Base-by-base conservation (phyloP, 2,888 invertebrate species). In the Abrostola tripartita region DNA sequence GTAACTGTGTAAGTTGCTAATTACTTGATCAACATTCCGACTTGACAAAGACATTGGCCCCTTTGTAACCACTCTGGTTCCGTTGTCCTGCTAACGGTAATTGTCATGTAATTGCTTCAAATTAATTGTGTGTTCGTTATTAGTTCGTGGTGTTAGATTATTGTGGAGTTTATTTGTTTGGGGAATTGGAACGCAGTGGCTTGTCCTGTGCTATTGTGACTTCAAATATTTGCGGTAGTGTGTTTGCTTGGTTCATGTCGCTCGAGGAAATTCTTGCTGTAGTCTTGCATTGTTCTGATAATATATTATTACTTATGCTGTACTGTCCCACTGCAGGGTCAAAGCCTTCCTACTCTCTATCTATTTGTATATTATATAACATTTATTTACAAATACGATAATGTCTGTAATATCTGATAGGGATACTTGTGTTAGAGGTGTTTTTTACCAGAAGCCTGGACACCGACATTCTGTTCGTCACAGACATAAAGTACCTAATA, bases 1-100 rank as follows among this genome's bases (percentile, higher is more conserved):
- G 51, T 55, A 56, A 65, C 64, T 68, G 65, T 78, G 86, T 86
- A 88, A 91, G 84, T 90, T 90, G 88, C 89, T 92, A 92, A 93
- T 92, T 92, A 92, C 90, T 90, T 90, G 87, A 89, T 88, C 87
- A 90, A 92, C 92, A 92, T 88, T 89, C 89, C 85, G 68, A 55
- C 70, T 76, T 52, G 80, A 86, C 88, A 90, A 88, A 91, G 90
- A 87, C 87, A 81, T 74, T 68, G 75, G 75, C 79, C 79, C 82
- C 85, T 87, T 89, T 88, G 85, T 85, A 69, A 65, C 69, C 59
- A 68, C 69, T 53, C 57, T 68, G 61, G 68, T 53, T 42, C 53
- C 62, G 44, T 54, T 50, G 65, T 53, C 56, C 44, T 41, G 70
- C 62, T 53, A 71, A 58, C 60, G 57, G 63, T 79, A 76, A 84